Percentiles rank a stretch among this genome's conserved stretches.
Evolutionary conservation across 2,888 invertebrate species (phyloP).

Genomic region (Celastrina argiolus): DNA sequence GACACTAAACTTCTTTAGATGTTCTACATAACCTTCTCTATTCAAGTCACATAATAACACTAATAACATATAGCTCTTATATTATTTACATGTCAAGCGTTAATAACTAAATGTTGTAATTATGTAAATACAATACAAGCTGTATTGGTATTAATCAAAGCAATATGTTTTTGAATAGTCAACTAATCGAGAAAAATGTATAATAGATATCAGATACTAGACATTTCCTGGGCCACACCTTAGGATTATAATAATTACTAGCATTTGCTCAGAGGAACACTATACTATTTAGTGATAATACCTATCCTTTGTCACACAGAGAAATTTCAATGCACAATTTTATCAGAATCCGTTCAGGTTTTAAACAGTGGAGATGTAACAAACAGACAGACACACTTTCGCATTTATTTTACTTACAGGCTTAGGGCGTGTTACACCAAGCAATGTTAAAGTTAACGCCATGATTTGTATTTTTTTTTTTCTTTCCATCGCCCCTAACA

Average conservation of each 20-base stretch:
- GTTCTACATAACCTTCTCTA: not conserved
- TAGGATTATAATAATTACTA: not conserved
- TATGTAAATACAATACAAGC: conserved; percentile 13
- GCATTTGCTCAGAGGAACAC: too few species aligned
- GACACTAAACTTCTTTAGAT: not conserved
- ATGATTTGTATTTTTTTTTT: too few species aligned
- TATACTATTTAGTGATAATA: too few species aligned
- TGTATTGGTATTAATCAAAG: conserved; percentile 9
- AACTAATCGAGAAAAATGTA: not conserved
- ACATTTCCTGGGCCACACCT: conserved; percentile 10
- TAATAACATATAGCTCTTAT: not conserved
- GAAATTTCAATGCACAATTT: too few species aligned
- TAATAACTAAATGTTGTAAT: conserved; percentile 10
- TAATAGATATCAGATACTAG: not conserved
- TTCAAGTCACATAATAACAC: not conserved
- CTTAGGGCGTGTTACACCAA: too few species aligned
- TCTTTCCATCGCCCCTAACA: too few species aligned
- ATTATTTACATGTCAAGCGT: not conserved
- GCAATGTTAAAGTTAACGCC: too few species aligned
- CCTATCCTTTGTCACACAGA: not conserved
- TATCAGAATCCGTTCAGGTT: too few species aligned
- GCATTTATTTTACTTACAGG: too few species aligned
- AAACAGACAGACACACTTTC: too few species aligned
- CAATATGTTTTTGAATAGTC: not conserved
- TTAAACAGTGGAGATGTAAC: too few species aligned